phyloP scores from a whole-genome alignment of 2,797 vertebrate genomes.

The Oceanodroma leucorhoa region DNA sequence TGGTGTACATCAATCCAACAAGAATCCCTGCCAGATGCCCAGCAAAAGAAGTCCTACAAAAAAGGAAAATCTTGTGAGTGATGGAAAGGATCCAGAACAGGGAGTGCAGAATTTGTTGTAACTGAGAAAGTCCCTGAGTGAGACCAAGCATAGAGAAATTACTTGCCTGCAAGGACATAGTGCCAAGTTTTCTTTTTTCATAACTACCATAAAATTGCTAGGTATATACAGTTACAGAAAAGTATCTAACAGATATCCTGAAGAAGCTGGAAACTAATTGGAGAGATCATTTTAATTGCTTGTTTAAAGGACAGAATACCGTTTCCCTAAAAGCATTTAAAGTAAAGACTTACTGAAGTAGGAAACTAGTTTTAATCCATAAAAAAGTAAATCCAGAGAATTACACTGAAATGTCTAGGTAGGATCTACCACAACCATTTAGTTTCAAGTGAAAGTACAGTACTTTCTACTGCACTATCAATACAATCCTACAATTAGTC shows the following conservation, averaged over 20 bases:
- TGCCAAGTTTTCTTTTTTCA: not conserved
- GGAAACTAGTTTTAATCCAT: not conserved
- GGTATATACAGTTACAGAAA: not conserved
- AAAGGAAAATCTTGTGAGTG: not conserved
- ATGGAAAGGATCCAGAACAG: not conserved
- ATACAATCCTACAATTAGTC: not conserved
- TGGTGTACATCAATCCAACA: conserved; percentile 90
- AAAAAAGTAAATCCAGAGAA: not conserved
- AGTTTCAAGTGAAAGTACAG: not conserved
- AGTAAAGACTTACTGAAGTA: not conserved
- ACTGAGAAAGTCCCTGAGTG: not conserved
- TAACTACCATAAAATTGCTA: not conserved
- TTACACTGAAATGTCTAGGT: not conserved
- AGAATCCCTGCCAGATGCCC: conserved; percentile 94
- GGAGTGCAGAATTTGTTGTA: not conserved
- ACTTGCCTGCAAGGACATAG: not conserved
- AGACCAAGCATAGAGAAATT: not conserved
- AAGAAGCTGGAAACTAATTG: not conserved
- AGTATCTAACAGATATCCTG: not conserved
- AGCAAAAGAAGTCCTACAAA: conserved; percentile 86
- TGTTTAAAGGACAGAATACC: not conserved
- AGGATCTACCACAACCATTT: not conserved
- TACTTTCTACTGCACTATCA: not conserved
- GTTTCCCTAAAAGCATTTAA: not conserved
- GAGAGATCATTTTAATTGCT: not conserved